Base-by-base conservation (phyloP, 2,113 vertebrate genomes). In the Typhlomys cinereus region DNA sequence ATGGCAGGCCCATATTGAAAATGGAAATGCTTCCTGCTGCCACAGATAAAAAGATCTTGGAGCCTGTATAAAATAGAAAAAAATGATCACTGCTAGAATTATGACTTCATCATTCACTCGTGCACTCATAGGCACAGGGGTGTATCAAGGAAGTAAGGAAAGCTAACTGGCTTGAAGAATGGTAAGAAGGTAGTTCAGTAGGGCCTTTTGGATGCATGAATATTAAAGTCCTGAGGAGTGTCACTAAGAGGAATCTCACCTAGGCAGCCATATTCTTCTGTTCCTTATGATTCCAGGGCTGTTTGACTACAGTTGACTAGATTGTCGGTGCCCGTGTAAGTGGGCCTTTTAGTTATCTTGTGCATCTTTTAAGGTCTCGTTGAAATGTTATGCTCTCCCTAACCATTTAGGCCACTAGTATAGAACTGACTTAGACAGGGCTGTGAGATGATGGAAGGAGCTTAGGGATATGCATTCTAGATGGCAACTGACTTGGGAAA, bases 1-100 rank as follows among this genome's bases (percentile, higher is more conserved):
- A 89, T 81, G 75, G 86, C 87, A 85, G 87, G 83, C 75, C 93
- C 84, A 81, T 90, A 91, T 39, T 94, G 93, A 95, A 94, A 87
- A 81, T 90, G 73, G 89, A 90, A 91, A 84, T 73, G 34, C 83
- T 90, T 92, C 83, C 67, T 89, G 75, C 54, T 91, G 87, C 54
- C 88, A 20, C 25, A 76, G 54, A 90, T 76, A 52, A 59, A 89
- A 93, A 92, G 75, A 92, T 88, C 75, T 91, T 74, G 85, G 73
- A 74, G 57, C 79, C 87, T 92, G 41, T 79, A 50, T 89, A 89
- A 85, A 90, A 75, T 69, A 91, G 36, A 81, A 86, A 89, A 44
- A 64, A 20, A n/a, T n/a, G 31, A 87, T 86, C 48, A 25, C 61
- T 90, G 62, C 62, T 57, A 85, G 83, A 83, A 92, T 89, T 89